These are phyloP conservation scores for Drosophila anceps DNA, from an alignment of 2,888 invertebrate genomes.

Conservation along the genomic window DNA sequence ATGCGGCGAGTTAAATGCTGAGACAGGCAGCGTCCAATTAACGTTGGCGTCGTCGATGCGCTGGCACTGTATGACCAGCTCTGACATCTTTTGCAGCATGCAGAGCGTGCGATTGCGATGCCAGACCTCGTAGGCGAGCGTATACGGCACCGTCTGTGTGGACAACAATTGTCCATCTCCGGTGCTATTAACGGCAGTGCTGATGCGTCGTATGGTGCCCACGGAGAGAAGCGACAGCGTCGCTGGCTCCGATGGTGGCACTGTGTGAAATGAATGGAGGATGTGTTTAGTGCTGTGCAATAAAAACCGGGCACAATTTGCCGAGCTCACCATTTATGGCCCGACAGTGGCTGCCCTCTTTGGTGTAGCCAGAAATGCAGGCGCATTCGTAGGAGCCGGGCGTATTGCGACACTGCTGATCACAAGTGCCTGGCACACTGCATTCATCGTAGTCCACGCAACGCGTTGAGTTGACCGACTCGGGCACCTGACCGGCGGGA, in stretches of 20 bases:
- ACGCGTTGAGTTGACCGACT: slow-evolving; percentile 84
- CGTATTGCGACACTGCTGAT: slow-evolving; percentile 90
- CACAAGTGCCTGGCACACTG: slow-evolving; percentile 89
- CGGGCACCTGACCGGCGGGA: slow-evolving; percentile 88
- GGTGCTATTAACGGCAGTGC: slow-evolving; percentile 61
- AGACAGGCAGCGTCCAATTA: slow-evolving; percentile 87
- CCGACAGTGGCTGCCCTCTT: slow-evolving; percentile 87
- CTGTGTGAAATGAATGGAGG: slow-evolving; percentile 84
- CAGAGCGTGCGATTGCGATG: slow-evolving; percentile 89
- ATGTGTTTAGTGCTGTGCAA: background rate
- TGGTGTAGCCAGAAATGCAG: slow-evolving; percentile 90
- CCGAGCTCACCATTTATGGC: slow-evolving; percentile 89
- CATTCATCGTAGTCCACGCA: slow-evolving; percentile 94
- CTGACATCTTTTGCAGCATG: slow-evolving; percentile 88
- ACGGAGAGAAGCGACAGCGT: slow-evolving; percentile 90
- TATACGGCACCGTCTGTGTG: slow-evolving; percentile 65
- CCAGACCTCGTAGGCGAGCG: slow-evolving; percentile 88
- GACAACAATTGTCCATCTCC: slow-evolving; percentile 85
- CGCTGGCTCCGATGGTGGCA: slow-evolving; percentile 88
- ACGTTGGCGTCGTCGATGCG: slow-evolving; percentile 88
- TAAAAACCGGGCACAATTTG: background rate
- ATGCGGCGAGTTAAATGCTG: slow-evolving; percentile 88
- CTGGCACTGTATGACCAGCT: slow-evolving; percentile 88
- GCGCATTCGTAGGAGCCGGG: slow-evolving; percentile 89
- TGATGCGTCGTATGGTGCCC: slow-evolving; percentile 88